Evolutionary conservation across 2,888 invertebrate genomes (phyloP), one percentile per base, ranked within the genome.

Genomic region (Thecocarcelia acutangulata): DNA sequence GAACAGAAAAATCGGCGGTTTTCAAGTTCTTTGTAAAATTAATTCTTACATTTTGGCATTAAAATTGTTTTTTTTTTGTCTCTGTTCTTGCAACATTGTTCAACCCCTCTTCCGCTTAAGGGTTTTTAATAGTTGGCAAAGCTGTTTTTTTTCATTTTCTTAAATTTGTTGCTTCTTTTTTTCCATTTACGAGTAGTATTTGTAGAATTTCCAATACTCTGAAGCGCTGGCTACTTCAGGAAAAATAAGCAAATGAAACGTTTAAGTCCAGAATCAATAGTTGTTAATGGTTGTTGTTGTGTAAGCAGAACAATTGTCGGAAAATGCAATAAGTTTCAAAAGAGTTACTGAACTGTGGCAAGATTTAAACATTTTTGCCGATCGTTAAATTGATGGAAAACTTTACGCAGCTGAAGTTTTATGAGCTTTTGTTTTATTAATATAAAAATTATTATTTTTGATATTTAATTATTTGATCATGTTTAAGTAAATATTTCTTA

Each of bases 1-100:
- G 76, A 82, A 78, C 75, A 82, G 76, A 76, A 80, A 80, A 73
- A 76, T 82, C 59, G 78, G 63, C 81, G 73, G 68, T 74, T 74
- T 42, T 33, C 24, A 37, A 56, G 73, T 82, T 82, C 81, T 82
- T 82, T 78, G 74, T 77, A 81, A 76, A 73, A 73, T 79, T 52
- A 79, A 66, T 79, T 79, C 78, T 44, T 78, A 52, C 24, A 12
- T 48, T 37, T 63, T 72, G 54, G 56, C 63, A 70, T 70, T 70
- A 70, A 77, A 70, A 64, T 21, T 59, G 59, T 44, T 59, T 68
- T 50, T 11, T 69, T 40, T 4, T 59, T 44, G 1, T 40, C 21
- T 12, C 21, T 15, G 12, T 19, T 33, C 9, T 44, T 24, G 68
- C 68, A 76, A 76, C 76, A 69, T 76, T 69, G 69, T 76, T 61